A percentile compares a stretch with the other conserved stretches of the same genome.
phyloP scores from a whole-genome alignment of 2,113 vertebrate species.

The Dipodomys merriami region DNA sequence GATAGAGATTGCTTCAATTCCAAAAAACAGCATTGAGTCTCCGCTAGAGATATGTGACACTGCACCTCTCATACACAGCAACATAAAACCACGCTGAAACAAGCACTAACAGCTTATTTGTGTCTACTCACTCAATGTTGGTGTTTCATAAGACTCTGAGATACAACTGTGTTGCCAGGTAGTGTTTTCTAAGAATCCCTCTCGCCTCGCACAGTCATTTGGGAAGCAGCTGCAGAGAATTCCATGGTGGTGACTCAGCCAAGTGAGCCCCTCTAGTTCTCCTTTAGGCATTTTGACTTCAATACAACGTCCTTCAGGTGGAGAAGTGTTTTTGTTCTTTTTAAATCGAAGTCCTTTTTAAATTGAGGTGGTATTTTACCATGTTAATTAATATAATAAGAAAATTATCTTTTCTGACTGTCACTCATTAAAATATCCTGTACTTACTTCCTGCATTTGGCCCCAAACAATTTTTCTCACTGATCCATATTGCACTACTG shows the following conservation, averaged over 20 bases:
- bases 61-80: background rate
- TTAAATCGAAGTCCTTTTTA: background rate
- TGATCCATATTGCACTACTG: background rate
- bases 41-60: background rate
- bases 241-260: background rate
- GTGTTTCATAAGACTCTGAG: background rate
- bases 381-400: background rate
- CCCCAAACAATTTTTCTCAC: background rate
- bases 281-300: background rate
- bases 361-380: background rate
- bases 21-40: background rate
- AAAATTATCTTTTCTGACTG: background rate
- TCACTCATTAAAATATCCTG: background rate
- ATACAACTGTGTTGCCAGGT: too few species aligned
- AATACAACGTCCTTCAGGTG: background rate
- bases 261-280: background rate
- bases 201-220: fast-evolving
- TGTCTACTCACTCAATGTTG: fast-evolving
- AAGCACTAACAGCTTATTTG: background rate
- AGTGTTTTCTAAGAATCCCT: background rate
- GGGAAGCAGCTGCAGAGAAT: fast-evolving
- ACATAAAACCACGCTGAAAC: background rate
- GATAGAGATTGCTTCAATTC: background rate
- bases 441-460: background rate
- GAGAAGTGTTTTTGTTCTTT: background rate